phyloP scores from a whole-genome alignment of 2,797 vertebrate species.

The Spatula clypeata region DNA sequence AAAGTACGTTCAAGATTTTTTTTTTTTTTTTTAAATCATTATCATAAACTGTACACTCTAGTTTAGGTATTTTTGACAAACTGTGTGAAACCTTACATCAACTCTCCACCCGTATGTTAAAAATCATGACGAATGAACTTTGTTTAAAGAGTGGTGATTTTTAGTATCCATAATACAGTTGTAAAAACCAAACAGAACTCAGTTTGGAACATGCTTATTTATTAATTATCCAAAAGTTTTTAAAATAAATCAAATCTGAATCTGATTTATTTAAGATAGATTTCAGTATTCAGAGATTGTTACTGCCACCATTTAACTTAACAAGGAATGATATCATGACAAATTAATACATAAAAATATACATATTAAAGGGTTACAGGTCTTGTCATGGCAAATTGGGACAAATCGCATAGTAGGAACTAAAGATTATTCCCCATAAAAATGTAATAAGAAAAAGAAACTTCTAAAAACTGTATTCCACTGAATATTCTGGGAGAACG shows the following conservation, averaged over 20 bases:
- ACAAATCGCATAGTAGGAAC: constrained; percentile 24
- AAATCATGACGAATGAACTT: background rate
- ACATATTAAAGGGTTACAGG: constrained; percentile 35
- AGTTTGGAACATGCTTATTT: constrained; percentile 20
- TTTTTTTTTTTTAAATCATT: background rate
- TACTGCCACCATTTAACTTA: background rate
- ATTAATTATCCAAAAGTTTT: constrained; percentile 36
- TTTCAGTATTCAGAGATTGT: background rate
- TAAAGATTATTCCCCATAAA: background rate
- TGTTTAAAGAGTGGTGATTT: constrained; percentile 3
- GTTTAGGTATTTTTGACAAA: constrained; percentile 35
- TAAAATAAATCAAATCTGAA: background rate
- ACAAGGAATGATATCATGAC: background rate
- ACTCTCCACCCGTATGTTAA: background rate
- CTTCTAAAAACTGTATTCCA: background rate
- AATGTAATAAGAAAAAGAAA: constrained; percentile 13
- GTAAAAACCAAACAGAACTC: background rate
- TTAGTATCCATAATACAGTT: background rate
- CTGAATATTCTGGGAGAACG: background rate
- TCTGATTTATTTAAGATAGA: constrained; percentile 22
- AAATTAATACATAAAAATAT: background rate
- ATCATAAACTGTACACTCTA: background rate
- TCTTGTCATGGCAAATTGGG: constrained; percentile 37
- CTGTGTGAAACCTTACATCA: constrained; percentile 19
- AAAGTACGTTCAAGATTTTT: constrained; percentile 32